phyloP scores from a whole-genome alignment of 2,797 vertebrate genomes.

The Bucorvus abyssinicus region DNA sequence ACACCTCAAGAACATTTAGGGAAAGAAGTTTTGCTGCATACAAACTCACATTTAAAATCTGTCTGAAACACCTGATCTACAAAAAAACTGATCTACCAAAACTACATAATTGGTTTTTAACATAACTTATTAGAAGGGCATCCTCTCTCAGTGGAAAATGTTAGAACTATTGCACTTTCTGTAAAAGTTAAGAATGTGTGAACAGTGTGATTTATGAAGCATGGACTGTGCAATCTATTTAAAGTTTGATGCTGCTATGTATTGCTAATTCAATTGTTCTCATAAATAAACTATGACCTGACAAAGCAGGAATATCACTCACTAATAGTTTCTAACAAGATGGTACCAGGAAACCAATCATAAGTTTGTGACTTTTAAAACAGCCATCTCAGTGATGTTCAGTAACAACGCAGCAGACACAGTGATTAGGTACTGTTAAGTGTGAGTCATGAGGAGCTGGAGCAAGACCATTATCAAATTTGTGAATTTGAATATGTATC shows the following conservation, averaged over 20 bases:
- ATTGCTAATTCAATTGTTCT: conserved; percentile 64
- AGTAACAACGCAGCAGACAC: not conserved
- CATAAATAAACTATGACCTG: conserved; percentile 54
- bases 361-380: conserved; percentile 10
- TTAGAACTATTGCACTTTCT: not conserved
- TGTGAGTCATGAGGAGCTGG: not conserved
- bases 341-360: not conserved
- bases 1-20: not conserved
- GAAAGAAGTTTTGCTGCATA: not conserved
- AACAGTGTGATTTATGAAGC: conserved; percentile 51
- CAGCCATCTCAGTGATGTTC: not conserved
- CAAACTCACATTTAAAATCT: not conserved
- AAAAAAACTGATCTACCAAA: not conserved
- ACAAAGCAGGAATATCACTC: conserved; percentile 41
- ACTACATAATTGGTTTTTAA: not conserved
- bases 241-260: conserved; percentile 41
- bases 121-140: not conserved
- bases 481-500: not conserved
- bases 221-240: conserved; percentile 30
- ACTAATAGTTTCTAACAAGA: conserved; percentile 11
- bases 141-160: not conserved
- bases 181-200: conserved; percentile 29
- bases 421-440: not conserved
- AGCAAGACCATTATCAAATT: not conserved
- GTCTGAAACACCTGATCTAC: not conserved